Percentiles rank a stretch among this genome's conserved stretches.
These are phyloP conservation scores for Apodemia mormo DNA, from an alignment of 2,888 invertebrate species.

Conservation along the genomic window DNA sequence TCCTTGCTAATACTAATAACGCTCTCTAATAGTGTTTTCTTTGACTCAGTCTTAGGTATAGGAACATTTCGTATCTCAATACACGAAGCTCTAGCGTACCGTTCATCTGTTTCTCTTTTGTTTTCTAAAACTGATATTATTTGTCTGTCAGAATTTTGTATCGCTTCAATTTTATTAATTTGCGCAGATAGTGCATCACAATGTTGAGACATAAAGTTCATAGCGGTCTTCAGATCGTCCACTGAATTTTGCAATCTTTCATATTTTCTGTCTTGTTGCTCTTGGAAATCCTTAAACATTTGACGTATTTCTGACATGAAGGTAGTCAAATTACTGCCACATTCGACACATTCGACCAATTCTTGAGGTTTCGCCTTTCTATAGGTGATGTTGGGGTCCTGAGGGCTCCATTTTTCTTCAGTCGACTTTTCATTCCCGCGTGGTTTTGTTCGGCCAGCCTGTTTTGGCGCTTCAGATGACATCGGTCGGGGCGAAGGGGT, in stretches of 20 bases:
- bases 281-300: neutral
- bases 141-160: neutral
- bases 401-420: neutral
- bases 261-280: neutral
- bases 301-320: constrained; percentile 9
- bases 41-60: too few species aligned
- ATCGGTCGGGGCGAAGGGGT: neutral
- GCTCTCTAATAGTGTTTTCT: too few species aligned
- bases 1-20: constrained; percentile 9
- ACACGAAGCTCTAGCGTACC: constrained; percentile 2
- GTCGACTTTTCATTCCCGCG: neutral
- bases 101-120: neutral
- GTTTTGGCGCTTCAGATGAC: neutral
- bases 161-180: neutral
- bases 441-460: neutral
- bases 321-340: neutral
- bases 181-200: neutral
- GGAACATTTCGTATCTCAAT: neutral
- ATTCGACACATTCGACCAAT: neutral
- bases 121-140: neutral
- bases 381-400: neutral
- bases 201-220: neutral
- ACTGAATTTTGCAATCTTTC: neutral
- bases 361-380: neutral
- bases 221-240: neutral